These are phyloP conservation scores for Oceanodroma tethys DNA, from an alignment of 2,113 vertebrate genomes.

Conservation along the genomic window DNA sequence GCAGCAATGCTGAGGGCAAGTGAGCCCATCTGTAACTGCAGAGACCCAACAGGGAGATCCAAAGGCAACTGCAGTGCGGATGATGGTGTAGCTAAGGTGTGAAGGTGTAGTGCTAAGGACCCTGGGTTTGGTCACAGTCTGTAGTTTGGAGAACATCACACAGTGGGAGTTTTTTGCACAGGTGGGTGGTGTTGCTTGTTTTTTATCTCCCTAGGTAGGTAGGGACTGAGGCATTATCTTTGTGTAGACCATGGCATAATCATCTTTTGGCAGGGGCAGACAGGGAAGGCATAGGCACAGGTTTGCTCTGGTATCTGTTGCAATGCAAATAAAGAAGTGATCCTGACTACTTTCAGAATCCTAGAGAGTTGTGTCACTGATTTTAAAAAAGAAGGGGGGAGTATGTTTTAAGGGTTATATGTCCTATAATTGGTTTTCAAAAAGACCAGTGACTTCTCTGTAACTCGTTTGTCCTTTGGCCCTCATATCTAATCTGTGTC, in stretches of 20 bases:
- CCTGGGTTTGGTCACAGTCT: background rate
- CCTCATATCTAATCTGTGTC: background rate
- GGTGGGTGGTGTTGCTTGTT: fast-evolving
- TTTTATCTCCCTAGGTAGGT: background rate
- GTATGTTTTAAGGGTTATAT: background rate
- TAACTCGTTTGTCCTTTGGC: background rate
- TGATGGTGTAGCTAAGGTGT: background rate
- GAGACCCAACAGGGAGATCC: background rate
- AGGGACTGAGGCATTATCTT: background rate
- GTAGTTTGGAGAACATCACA: background rate
- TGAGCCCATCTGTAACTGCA: background rate
- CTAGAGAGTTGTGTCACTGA: background rate
- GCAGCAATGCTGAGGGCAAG: background rate
- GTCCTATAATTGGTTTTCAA: background rate
- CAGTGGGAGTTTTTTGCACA: background rate
- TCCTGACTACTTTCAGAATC: background rate
- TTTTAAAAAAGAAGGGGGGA: background rate
- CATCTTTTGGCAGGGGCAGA: fast-evolving
- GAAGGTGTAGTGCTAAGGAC: background rate
- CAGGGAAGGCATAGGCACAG: background rate
- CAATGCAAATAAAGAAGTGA: background rate
- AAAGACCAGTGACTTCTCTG: background rate
- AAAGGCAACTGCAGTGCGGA: background rate
- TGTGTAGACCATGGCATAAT: fast-evolving
- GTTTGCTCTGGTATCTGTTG: background rate